These are phyloP conservation scores for Vipera latastei DNA, from an alignment of 2,797 vertebrate species.

Conservation along the genomic window DNA sequence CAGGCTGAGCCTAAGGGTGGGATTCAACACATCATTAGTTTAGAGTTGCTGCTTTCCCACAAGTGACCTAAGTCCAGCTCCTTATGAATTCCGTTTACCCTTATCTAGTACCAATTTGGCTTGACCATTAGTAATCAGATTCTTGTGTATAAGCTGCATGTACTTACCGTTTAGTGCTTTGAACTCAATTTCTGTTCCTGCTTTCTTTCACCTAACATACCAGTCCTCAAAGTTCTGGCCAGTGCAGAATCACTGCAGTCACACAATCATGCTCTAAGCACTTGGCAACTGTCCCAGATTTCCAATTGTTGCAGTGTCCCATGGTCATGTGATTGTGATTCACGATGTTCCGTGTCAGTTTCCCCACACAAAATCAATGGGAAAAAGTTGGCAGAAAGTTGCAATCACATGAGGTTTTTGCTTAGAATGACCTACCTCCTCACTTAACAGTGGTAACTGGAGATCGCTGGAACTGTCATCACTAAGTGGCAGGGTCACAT, in stretches of 20 bases:
- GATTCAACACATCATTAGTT: not conserved
- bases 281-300: not conserved
- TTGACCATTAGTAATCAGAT: not conserved
- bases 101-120: not conserved
- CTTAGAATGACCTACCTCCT: not conserved
- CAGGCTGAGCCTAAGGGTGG: not conserved
- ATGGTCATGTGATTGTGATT: not conserved
- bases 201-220: not conserved
- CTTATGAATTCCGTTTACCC: not conserved
- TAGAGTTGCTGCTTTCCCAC: not conserved
- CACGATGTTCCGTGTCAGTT: not conserved
- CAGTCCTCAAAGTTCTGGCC: not conserved
- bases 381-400: not conserved
- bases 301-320: not conserved
- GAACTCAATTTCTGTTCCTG: not conserved
- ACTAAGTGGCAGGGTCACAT: not conserved
- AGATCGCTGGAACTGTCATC: not conserved
- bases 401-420: not conserved
- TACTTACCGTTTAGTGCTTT: not conserved
- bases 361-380: not conserved
- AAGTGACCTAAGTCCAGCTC: not conserved
- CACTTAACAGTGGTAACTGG: not conserved
- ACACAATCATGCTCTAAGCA: not conserved
- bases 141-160: not conserved
- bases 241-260: not conserved